phyloP scores from a whole-genome alignment of 1,140 invertebrate species.

The Drosophila nigrodunni region DNA sequence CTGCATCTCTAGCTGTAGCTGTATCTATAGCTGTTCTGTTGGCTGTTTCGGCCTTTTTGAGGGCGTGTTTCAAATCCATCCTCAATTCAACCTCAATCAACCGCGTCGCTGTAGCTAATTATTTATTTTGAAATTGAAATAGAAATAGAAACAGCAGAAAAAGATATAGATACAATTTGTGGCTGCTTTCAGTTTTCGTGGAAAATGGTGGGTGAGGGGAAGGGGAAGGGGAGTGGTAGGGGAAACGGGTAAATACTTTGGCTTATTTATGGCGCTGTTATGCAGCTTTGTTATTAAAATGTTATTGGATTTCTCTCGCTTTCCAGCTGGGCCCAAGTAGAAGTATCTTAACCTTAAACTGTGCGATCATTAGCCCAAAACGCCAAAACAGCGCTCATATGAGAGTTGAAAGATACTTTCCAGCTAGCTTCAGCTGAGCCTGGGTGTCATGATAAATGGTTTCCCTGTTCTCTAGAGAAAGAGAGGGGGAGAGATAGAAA shows the following conservation, averaged over 20 bases:
- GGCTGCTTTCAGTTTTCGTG: conserved; percentile 1
- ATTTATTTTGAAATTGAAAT: conserved; percentile 64
- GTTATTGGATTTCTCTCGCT: conserved; percentile 82
- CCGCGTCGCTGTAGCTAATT: conserved; percentile 56
- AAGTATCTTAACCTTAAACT: conserved; percentile 7
- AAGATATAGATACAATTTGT: conserved; percentile 19
- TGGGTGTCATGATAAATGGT: conserved; percentile 77
- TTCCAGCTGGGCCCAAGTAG: conserved; percentile 57
- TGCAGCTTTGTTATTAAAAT: conserved; percentile 80
- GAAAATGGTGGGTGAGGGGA: neutral
- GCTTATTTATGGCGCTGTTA: conserved; percentile 74
- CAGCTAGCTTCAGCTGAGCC: conserved; percentile 41
- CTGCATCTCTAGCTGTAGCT: conserved; percentile 19
- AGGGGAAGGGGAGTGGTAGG: neutral
- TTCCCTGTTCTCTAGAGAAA: conserved; percentile 49
- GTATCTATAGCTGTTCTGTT: conserved; percentile 17
- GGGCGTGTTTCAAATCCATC: conserved; percentile 61
- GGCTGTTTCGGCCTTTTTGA: conserved; percentile 53
- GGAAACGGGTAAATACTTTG: conserved; percentile 44
- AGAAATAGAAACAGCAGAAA: no score
- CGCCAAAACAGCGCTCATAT: neutral
- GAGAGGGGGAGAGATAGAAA: no score
- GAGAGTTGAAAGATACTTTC: conserved; percentile 17
- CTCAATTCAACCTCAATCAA: conserved; percentile 32
- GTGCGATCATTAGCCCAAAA: conserved; percentile 54